These are phyloP conservation scores for Tamias sibiricus DNA, from an alignment of 2,113 vertebrate species.

Conservation along the genomic window DNA sequence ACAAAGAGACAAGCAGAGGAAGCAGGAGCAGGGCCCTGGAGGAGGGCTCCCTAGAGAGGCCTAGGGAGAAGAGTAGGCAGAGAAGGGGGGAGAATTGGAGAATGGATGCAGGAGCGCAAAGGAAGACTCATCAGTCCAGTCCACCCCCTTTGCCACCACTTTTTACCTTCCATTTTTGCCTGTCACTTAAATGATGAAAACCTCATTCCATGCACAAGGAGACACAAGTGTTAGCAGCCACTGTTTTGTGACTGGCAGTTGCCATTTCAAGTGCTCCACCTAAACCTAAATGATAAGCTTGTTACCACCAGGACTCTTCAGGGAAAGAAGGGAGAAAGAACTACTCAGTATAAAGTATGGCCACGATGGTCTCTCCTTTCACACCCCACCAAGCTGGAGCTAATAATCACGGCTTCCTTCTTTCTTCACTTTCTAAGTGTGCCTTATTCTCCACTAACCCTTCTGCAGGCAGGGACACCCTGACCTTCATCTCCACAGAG, in stretches of 20 bases:
- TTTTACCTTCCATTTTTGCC: background rate
- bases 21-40: background rate
- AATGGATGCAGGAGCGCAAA: background rate
- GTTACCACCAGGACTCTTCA: background rate
- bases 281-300: slow-evolving; percentile 11
- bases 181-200: background rate
- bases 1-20: background rate
- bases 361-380: background rate
- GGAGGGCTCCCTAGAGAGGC: background rate
- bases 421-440: background rate
- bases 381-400: background rate
- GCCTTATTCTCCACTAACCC: background rate
- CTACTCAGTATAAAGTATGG: background rate
- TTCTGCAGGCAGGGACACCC: background rate
- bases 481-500: background rate
- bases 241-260: too few relatives aligned
- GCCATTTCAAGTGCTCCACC: background rate
- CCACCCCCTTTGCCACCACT: background rate
- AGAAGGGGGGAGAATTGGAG: background rate
- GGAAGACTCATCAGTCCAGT: background rate
- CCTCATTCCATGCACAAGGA: background rate
- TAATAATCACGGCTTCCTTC: background rate
- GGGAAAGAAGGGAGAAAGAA: background rate
- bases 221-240: background rate
- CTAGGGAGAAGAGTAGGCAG: background rate